phyloP scores from a whole-genome alignment of 2,888 invertebrate genomes.

The Ganaspis brasiliensis region DNA sequence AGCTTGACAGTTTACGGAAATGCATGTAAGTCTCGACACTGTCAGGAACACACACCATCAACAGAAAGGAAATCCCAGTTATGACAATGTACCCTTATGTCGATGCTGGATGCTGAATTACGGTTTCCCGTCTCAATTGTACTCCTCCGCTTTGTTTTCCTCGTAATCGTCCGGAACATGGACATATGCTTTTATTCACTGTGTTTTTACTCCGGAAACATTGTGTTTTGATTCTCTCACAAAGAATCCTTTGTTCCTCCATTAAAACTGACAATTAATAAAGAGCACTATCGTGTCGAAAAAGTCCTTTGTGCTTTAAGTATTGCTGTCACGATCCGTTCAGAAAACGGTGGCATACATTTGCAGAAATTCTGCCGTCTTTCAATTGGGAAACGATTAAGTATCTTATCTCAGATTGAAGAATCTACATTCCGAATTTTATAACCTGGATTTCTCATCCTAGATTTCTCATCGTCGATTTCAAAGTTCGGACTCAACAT shows the following conservation, averaged over 20 bases:
- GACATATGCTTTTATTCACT: background rate
- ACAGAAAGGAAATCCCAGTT: conserved; percentile 15
- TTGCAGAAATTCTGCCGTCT: too few relatives aligned
- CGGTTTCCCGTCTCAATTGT: conserved; percentile 27
- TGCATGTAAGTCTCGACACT: conserved; percentile 25
- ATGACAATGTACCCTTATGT: conserved; percentile 33
- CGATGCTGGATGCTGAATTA: conserved; percentile 9
- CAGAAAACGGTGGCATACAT: too few relatives aligned
- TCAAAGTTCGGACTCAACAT: too few relatives aligned
- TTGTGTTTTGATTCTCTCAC: background rate
- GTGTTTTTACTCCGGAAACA: background rate
- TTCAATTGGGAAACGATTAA: too few relatives aligned
- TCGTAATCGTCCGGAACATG: conserved; percentile 4
- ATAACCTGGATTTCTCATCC: too few relatives aligned
- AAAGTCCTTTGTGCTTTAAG: too few relatives aligned
- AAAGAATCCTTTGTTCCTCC: background rate
- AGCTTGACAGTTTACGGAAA: conserved; percentile 52
- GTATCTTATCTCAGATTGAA: too few relatives aligned
- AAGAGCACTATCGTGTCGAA: background rate
- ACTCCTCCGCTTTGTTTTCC: background rate
- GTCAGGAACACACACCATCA: background rate
- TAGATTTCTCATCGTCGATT: too few relatives aligned
- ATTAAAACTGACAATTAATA: conserved; percentile 1
- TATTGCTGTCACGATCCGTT: too few relatives aligned
- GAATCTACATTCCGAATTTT: too few relatives aligned